phyloP scores from a whole-genome alignment of 2,797 vertebrate genomes.

The Pteronotus mesoamericanus region DNA sequence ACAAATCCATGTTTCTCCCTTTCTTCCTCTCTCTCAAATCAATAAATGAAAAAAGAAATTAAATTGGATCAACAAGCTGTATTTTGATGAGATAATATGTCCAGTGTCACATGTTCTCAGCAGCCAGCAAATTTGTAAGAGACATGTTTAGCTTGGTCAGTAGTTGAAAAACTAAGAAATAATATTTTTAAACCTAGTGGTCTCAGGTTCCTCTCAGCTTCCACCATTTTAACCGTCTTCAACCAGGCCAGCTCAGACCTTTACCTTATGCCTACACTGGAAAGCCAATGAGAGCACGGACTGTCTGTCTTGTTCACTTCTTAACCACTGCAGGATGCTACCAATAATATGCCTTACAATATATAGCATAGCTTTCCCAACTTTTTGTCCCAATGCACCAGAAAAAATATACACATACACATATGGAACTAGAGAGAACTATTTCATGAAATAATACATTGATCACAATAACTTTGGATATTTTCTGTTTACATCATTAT shows the following conservation, averaged over 20 bases:
- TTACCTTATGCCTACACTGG: background rate
- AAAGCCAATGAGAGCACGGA: background rate
- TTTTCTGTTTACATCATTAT: background rate
- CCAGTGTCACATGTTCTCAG: background rate
- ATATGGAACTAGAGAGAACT: background rate
- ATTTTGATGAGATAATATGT: conserved; percentile 8
- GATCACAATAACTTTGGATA: background rate
- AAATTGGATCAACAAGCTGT: background rate
- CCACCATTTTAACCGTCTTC: background rate
- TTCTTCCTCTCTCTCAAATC: background rate
- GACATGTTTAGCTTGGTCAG: background rate
- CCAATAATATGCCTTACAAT: background rate
- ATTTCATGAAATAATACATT: background rate
- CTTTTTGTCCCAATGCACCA: background rate
- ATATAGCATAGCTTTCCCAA: background rate
- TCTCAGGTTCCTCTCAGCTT: background rate
- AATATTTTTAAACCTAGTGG: background rate
- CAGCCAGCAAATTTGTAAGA: background rate
- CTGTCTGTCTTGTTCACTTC: background rate
- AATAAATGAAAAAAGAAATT: background rate
- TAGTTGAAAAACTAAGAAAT: background rate
- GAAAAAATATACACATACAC: background rate
- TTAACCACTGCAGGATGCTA: background rate
- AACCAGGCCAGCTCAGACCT: background rate
- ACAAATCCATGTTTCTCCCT: background rate